Evolutionary conservation across 23 tunicate genomes (phyloP), one percentile per base, ranked within the genome.

Genomic region (Styela clava): DNA sequence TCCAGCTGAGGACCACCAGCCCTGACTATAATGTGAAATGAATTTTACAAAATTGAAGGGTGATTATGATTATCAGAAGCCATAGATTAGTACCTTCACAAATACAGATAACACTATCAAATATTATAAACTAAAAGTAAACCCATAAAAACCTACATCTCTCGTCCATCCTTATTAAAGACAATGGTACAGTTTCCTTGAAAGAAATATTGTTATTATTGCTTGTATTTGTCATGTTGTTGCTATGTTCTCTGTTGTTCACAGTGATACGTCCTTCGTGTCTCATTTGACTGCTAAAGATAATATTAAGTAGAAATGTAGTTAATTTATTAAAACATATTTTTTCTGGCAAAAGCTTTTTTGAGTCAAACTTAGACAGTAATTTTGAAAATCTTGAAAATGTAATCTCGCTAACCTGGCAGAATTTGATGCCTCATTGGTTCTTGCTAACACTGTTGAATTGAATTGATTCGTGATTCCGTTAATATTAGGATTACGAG

Each of bases 161-260:
- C 64, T 84, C 88, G 23, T 84, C 88, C 27, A 84, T 68, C 24
- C 88, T 24, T 22, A 84, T 76, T 24, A 84, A 51, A 12, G 88
- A 84, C 35, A 84, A 21, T 25, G 82, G 88, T 24, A 83, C 69
- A 35, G 73, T 61, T 35, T 83, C 86, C 35, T 83, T 83, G 56
- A 61, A 73, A 3, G 63, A 20, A 31, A 67, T 29, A 67, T 67
- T 67, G 2, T 67, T 67, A 67, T 67, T 67, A 67, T 67, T 67
- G 56, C 56, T 44, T 44, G 56, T 44, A 12, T 44, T 44, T 44
- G 56, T 44, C 56, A 44, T 44, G 56, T 44, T 44, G 56, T 44
- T 44, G 56, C 12, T 44, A 5, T 70, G 83, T 33, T 64, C 83
- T 32, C 83, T 72, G 72, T 79, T 79, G 2, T 33, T n/a, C 34